Percentiles rank a stretch among this genome's conserved stretches.
Evolutionary conservation across 2,888 invertebrate genomes (phyloP).

Genomic region (Heliconius charithonia): DNA sequence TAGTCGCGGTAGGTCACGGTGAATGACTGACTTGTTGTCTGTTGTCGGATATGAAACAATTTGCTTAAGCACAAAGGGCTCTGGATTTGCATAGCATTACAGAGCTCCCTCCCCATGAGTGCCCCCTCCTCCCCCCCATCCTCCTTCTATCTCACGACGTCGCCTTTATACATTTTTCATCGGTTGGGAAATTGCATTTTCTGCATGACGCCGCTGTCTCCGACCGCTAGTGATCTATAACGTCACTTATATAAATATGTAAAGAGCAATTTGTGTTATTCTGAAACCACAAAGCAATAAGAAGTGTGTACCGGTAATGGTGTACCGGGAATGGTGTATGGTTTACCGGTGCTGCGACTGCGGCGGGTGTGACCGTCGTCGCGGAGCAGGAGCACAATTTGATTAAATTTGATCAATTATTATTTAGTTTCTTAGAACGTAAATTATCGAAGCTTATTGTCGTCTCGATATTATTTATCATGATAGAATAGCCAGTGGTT

Average conservation of each 20-base stretch:
- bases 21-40: background rate
- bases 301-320: background rate
- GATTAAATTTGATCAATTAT: too few relatives aligned
- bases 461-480: background rate
- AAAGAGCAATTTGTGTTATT: conserved; percentile 18
- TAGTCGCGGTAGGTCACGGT: background rate
- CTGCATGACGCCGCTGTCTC: conserved; percentile 19
- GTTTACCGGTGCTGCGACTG: too few relatives aligned
- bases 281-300: background rate
- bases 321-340: too few relatives aligned
- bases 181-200: conserved; percentile 27
- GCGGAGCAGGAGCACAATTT: too few relatives aligned
- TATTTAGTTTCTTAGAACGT: too few relatives aligned
- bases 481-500: too few relatives aligned
- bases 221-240: conserved; percentile 10
- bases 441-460: background rate
- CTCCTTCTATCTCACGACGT: background rate
- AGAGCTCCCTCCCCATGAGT: background rate
- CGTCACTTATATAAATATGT: conserved; percentile 25
- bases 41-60: conserved; percentile 25
- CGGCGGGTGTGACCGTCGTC: too few relatives aligned
- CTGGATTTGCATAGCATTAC: conserved; percentile 24
- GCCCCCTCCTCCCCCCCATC: background rate
- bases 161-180: conserved; percentile 29
- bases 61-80: conserved; percentile 19